These are phyloP conservation scores for Muricea muricata DNA, from an alignment of 92 coral and sea anemone genomes.

Conservation along the genomic window DNA sequence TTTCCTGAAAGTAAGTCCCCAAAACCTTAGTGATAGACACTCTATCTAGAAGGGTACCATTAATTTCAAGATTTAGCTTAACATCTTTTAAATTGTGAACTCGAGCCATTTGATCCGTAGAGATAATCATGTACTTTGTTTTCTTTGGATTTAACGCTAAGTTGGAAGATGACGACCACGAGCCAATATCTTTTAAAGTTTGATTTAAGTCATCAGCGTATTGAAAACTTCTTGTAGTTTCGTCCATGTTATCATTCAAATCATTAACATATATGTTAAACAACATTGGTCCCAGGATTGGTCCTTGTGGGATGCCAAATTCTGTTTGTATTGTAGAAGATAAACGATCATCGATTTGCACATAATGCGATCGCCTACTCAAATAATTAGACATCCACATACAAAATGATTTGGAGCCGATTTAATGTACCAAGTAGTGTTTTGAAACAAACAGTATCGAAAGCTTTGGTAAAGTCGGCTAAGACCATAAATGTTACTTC, in stretches of 20 bases:
- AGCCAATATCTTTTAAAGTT: background rate
- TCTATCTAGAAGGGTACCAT: background rate
- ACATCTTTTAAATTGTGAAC: background rate
- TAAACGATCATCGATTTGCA: too few species aligned
- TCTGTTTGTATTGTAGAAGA: too few species aligned
- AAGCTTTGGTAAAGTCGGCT: background rate
- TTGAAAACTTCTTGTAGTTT: background rate
- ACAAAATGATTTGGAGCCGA: too few species aligned
- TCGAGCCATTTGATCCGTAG: background rate
- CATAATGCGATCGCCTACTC: too few species aligned
- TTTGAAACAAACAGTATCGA: too few species aligned
- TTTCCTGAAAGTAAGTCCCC: background rate
- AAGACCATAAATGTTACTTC: background rate
- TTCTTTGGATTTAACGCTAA: background rate
- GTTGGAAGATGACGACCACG: background rate
- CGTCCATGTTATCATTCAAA: background rate
- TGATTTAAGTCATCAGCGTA: background rate
- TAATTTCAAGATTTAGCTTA: too few species aligned
- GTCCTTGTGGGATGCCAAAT: too few species aligned
- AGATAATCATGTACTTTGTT: background rate
- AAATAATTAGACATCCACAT: too few species aligned
- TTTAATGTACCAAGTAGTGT: too few species aligned
- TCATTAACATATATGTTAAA: background rate
- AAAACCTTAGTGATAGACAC: background rate
- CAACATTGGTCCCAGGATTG: background rate